Evolutionary conservation across 1,140 invertebrate genomes (phyloP).

Genomic region (Leptinotarsa lineolata): DNA sequence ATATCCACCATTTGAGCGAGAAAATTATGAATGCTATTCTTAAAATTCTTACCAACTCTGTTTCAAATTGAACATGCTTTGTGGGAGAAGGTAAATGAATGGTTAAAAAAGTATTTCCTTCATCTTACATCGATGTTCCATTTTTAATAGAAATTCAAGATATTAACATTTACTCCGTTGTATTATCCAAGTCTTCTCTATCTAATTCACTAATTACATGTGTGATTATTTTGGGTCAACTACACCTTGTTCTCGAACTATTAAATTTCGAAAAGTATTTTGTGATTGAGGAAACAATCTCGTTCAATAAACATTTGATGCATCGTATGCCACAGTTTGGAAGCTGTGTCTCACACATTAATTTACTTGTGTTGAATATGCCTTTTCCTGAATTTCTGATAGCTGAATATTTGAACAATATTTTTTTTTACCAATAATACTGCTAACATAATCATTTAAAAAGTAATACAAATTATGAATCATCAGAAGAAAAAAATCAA

Average conservation of each 20-base stretch:
- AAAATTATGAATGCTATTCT: not conserved
- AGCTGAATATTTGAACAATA: not conserved
- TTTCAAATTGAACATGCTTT: not conserved
- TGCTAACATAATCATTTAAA: too few species aligned
- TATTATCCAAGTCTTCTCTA: too few species aligned
- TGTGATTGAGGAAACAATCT: not conserved
- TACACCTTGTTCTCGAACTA: too few species aligned
- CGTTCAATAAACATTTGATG: not conserved
- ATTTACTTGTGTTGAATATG: not conserved
- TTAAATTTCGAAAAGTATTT: not conserved
- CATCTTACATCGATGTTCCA: not conserved
- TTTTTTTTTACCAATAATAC: too few species aligned
- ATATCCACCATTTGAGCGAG: not conserved
- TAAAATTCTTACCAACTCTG: not conserved
- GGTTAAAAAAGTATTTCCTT: not conserved
- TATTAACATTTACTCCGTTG: too few species aligned
- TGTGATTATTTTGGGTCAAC: not conserved
- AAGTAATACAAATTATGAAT: too few species aligned
- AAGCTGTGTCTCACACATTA: not conserved
- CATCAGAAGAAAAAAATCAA: too few species aligned
- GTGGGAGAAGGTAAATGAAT: not conserved
- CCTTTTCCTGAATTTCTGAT: not conserved
- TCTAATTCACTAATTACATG: not conserved
- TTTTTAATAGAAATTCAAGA: not conserved
- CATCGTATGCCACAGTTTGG: not conserved